phyloP scores from a whole-genome alignment of 2,888 invertebrate genomes.

The Molorchus minor region DNA sequence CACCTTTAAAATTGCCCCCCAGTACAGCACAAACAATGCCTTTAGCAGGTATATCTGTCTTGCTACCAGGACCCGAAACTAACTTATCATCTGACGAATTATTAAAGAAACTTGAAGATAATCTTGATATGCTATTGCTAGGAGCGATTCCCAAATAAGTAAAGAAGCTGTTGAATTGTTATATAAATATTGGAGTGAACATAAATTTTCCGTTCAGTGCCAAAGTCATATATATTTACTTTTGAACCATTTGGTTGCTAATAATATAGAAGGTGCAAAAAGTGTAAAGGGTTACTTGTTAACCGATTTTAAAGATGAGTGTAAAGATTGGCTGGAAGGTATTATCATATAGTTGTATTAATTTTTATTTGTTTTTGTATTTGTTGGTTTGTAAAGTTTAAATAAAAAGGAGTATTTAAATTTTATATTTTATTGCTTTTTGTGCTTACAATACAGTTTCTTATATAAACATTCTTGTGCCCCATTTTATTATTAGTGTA shows the following conservation, averaged over 20 bases:
- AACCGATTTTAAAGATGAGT: slow-evolving; percentile 13
- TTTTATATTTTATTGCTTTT: slow-evolving; percentile 1
- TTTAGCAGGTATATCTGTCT: slow-evolving; percentile 1
- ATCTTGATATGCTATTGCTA: slow-evolving; percentile 20
- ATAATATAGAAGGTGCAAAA: slow-evolving; percentile 22
- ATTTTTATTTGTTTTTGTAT: slow-evolving; percentile 8
- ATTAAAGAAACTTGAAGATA: slow-evolving; percentile 22
- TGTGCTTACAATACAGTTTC: neutral
- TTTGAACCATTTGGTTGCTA: slow-evolving; percentile 25
- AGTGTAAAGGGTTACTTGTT: slow-evolving; percentile 16
- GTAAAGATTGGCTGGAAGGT: slow-evolving; percentile 22
- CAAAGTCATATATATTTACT: slow-evolving; percentile 22
- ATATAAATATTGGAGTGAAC: slow-evolving; percentile 26
- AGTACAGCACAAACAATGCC: slow-evolving; percentile 8
- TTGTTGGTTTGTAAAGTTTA: slow-evolving; percentile 1
- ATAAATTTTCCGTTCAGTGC: slow-evolving; percentile 26
- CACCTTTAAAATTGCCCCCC: neutral
- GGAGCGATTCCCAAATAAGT: neutral
- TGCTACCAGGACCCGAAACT: slow-evolving; percentile 4
- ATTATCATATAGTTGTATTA: slow-evolving; percentile 13
- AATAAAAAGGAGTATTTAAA: slow-evolving; percentile 1
- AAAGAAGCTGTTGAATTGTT: slow-evolving; percentile 25
- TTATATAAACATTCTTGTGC: neutral
- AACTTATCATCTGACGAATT: neutral
- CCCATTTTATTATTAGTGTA: neutral